Base-by-base conservation (phyloP, 2,113 vertebrate species). In the Cryptoleucopteryx plumbea region DNA sequence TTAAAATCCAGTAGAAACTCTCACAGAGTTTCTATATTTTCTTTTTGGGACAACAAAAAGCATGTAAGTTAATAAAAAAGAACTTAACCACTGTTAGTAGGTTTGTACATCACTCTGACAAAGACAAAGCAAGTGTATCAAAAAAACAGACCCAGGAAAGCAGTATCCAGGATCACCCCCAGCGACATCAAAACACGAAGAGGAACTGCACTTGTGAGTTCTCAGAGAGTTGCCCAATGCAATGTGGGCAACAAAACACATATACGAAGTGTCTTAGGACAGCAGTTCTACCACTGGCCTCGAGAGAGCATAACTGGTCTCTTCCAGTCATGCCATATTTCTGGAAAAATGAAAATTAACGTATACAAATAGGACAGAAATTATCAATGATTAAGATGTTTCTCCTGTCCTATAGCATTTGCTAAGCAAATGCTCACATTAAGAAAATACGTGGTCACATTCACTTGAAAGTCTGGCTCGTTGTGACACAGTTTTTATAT, bases 191-290 rank as follows among this genome's bases (percentile, higher is more conserved):
- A 26, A 72, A 29, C 29, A 61, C 4, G 1, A 11, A 36, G 40
- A 86, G 67, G 31, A 86, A 18, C 53, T 40, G 32, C 23, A 6
- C 25, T 52, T 22, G 19, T 4, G 9, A 66, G n/a, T 29, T 25
- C 73, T 38, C 56, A 48, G 86, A 2, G 2, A 21, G 23, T 14
- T 81, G 68, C 77, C 78, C 73, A 58, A 26, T 0, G 0, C 16
- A 45, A 8, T 0, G 6, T 40, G 43, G 61, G 43, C 78, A 70
- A 56, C 47, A 47, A 38, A 74, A 66, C 17, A 27, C 1, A 1
- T 1, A 1, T 2, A 32, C 0, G 0, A 48, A 8, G 16, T 29
- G 14, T 42, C 61, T 85, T 17, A 40, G n/a, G n/a, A 63, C 62
- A 82, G 81, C 65, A 67, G 36, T 56, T 68, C 48, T 32, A 42